A percentile compares a stretch with the other conserved stretches of the same genome.
Evolutionary conservation across 2,797 vertebrate genomes (phyloP).

Genomic region (Semotilus atromaculatus): DNA sequence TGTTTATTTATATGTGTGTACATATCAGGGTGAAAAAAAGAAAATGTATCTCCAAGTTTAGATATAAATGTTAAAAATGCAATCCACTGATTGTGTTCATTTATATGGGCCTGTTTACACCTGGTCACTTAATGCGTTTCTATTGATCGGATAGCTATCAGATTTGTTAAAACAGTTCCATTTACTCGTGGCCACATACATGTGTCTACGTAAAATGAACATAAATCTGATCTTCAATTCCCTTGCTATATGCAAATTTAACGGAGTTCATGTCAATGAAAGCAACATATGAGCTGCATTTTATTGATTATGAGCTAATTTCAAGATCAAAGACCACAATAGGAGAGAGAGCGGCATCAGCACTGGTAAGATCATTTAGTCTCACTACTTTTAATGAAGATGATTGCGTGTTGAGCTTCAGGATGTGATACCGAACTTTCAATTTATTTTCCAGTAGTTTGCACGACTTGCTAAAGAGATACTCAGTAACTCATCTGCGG

Average conservation of each 20-base stretch:
- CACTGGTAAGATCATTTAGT: not conserved
- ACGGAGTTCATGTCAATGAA: not conserved
- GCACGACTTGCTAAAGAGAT: not conserved
- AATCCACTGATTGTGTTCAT: not conserved
- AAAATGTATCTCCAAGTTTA: not conserved
- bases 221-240: not conserved
- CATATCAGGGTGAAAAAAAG: not conserved
- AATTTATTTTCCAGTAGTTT: not conserved
- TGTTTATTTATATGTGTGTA: constrained; percentile 20
- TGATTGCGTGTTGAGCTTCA: not conserved
- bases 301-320: not conserved
- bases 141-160: not conserved
- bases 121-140: not conserved
- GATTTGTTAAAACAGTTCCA: not conserved
- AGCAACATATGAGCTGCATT: not conserved
- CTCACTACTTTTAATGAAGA: not conserved
- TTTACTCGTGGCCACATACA: not conserved
- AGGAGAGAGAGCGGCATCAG: not conserved
- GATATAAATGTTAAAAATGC: constrained; percentile 12
- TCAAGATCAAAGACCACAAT: not conserved
- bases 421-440: not conserved
- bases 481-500: not conserved
- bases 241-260: not conserved
- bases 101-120: not conserved
- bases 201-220: not conserved